Evolutionary conservation across 2,797 vertebrate genomes (phyloP).

Genomic region (Neoniphon sammara): DNA sequence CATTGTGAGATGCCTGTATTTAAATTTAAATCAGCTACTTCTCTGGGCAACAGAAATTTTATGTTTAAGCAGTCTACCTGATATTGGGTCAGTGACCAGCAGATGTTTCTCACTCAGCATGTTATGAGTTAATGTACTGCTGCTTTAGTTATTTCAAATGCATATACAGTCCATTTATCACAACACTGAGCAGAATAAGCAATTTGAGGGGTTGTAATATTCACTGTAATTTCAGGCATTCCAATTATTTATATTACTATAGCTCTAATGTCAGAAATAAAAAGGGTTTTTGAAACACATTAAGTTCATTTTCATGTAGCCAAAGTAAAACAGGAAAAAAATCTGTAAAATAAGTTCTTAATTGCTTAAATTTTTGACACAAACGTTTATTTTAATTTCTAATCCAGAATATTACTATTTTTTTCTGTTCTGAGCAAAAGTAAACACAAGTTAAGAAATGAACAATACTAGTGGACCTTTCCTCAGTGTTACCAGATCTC

Average conservation of each 20-base stretch:
- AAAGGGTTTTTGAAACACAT: not conserved
- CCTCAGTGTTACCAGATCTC: slow-evolving; percentile 36
- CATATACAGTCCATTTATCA: not conserved
- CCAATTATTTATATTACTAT: not conserved
- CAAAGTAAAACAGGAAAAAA: too few species aligned
- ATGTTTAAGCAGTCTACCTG: slow-evolving; percentile 9
- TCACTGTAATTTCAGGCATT: not conserved
- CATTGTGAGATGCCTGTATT: not conserved
- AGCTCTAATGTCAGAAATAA: too few species aligned
- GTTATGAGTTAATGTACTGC: slow-evolving; percentile 11
- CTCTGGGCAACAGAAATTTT: not conserved
- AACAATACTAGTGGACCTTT: slow-evolving; percentile 43
- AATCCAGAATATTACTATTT: not conserved
- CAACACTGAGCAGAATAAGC: not conserved
- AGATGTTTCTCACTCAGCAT: not conserved
- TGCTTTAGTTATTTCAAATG: not conserved
- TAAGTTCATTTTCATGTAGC: not conserved
- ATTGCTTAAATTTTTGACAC: not conserved
- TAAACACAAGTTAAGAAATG: slow-evolving; percentile 20
- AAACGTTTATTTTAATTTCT: not conserved
- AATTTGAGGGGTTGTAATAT: not conserved
- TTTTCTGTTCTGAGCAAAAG: not conserved
- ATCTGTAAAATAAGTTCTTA: too few species aligned
- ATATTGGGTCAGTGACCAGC: not conserved
- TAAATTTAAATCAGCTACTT: not conserved